Percentiles rank a stretch among this genome's conserved stretches.
Conservation (phyloP, 2,113 vertebrate genomes). For the Vulpes lagopus region DNA sequence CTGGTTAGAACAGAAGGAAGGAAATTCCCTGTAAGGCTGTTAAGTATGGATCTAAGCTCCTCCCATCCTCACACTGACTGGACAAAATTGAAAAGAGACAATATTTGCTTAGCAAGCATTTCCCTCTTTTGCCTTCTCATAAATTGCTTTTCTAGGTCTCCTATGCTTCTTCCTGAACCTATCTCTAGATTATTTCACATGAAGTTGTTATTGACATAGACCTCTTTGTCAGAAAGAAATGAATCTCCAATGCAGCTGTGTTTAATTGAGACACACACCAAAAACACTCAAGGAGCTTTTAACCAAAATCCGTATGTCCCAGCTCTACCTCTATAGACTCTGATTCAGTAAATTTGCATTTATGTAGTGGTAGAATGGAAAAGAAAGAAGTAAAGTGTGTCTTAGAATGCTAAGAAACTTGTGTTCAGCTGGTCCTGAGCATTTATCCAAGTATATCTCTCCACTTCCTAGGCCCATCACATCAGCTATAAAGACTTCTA, state of each 20-base stretch:
- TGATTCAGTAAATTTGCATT: constrained; percentile 12
- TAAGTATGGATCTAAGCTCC: not conserved
- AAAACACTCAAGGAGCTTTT: not conserved
- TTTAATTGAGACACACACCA: not conserved
- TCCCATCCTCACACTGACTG: not conserved
- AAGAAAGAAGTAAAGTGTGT: not conserved
- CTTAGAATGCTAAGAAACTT: not conserved
- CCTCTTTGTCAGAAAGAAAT: not conserved
- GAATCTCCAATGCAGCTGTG: not conserved
- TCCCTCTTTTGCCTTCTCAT: not conserved
- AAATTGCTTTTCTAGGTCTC: not conserved
- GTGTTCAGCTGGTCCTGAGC: not conserved
- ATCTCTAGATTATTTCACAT: constrained; percentile 30
- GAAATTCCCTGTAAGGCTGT: not conserved
- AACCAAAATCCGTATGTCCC: not conserved
- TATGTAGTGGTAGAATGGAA: not conserved
- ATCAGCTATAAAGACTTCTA: not conserved
- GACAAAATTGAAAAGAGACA: not conserved
- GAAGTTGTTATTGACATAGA: constrained; percentile 25
- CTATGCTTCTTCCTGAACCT: not conserved
- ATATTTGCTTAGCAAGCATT: constrained; percentile 14
- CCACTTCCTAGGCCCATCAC: not conserved
- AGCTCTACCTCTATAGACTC: not conserved
- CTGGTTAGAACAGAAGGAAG: not conserved
- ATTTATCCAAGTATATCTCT: not conserved